Evolutionary conservation across 2,888 invertebrate genomes (phyloP).

Genomic region (Bombylius major): DNA sequence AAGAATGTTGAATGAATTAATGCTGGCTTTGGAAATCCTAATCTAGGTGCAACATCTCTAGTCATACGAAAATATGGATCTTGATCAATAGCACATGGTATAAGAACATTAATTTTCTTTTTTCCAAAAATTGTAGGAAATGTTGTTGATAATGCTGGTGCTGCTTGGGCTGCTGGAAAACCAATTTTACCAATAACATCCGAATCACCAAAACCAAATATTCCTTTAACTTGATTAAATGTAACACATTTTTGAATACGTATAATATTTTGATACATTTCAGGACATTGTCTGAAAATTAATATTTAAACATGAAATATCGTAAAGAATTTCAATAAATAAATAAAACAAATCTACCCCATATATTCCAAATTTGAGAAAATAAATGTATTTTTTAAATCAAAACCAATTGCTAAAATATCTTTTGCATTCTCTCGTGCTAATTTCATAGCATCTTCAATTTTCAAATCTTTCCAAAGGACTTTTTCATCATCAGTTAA

Average conservation of each 20-base stretch:
- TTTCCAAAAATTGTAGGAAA: conserved; percentile 84
- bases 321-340: conserved; percentile 1
- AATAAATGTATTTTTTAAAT: conserved; percentile 88
- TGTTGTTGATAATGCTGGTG: conserved; percentile 79
- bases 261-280: conserved; percentile 87
- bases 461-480: conserved; percentile 86
- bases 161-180: conserved; percentile 94
- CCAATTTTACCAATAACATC: conserved; percentile 93
- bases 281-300: conserved; percentile 60
- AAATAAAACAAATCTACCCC: conserved; percentile 46
- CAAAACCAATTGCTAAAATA: conserved; percentile 94
- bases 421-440: conserved; percentile 91
- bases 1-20: conserved; percentile 79
- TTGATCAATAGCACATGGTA: conserved; percentile 99
- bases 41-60: conserved; percentile 88
- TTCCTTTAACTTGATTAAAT: conserved; percentile 94
- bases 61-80: conserved; percentile 99
- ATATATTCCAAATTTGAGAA: conserved; percentile 91
- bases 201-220: conserved; percentile 95
- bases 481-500: conserved; percentile 98
- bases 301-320: conserved; percentile 5
- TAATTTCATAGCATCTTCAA: conserved; percentile 77
- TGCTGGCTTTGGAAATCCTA: conserved; percentile 80
- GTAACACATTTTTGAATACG: conserved; percentile 90
- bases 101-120: conserved; percentile 53